These are phyloP conservation scores for Phortica okadai DNA, from an alignment of 2,888 invertebrate species.

Conservation along the genomic window DNA sequence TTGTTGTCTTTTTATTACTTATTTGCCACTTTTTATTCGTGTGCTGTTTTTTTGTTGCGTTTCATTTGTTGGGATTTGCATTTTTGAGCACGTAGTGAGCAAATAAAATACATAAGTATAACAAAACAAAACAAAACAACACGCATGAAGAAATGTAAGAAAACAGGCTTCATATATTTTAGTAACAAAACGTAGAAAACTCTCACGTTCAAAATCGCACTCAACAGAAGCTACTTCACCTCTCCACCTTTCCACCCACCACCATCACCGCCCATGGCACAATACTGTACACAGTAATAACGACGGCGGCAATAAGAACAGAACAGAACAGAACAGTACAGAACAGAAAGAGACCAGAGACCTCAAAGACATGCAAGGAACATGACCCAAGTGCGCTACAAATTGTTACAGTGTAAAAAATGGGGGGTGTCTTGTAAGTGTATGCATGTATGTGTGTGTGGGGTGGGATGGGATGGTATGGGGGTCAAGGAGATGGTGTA, in stretches of 20 bases:
- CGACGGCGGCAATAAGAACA: not conserved
- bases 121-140: not conserved
- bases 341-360: not conserved
- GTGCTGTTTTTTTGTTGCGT: constrained; percentile 16
- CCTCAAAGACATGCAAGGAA: constrained; percentile 10
- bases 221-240: not conserved
- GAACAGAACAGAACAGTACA: not conserved
- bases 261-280: not conserved
- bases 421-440: not conserved
- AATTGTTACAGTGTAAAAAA: constrained; percentile 19
- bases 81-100: constrained; percentile 56
- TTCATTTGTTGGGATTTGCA: constrained; percentile 54
- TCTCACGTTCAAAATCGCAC: not conserved
- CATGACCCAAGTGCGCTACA: constrained; percentile 12
- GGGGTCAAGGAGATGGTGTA: not conserved
- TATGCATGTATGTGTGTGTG: not conserved
- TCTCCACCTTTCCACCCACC: no score
- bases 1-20: constrained; percentile 34
- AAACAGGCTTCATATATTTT: not conserved
- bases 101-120: not conserved
- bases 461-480: not conserved
- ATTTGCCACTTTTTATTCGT: not conserved
- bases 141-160: not conserved
- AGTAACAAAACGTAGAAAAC: not conserved
- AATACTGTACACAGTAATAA: not conserved